phyloP scores from a whole-genome alignment of 2,797 vertebrate genomes.

The Pipistrellus pipistrellus region DNA sequence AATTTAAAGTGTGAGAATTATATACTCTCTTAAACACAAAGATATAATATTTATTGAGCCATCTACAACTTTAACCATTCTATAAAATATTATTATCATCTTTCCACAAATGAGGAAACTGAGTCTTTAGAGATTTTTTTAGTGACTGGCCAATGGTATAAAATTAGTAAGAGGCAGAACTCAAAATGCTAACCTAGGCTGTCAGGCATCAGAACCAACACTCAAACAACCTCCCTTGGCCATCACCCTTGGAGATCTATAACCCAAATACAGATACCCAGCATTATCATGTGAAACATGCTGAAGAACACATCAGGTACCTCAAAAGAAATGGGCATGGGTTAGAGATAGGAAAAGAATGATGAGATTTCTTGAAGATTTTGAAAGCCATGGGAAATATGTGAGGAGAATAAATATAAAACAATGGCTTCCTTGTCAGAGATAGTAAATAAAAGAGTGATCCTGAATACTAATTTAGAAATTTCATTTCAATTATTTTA shows the following conservation, averaged over 20 bases:
- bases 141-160: background rate
- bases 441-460: background rate
- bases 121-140: slow-evolving; percentile 15
- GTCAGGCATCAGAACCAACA: background rate
- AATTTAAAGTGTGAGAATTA: background rate
- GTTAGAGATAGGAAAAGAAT: background rate
- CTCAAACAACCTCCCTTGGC: background rate
- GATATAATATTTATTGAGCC: background rate
- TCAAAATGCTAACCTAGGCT: background rate
- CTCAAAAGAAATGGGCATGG: background rate
- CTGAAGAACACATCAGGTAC: background rate
- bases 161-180: background rate
- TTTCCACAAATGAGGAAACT: slow-evolving; percentile 1
- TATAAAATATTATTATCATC: background rate
- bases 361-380: background rate
- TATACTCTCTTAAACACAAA: background rate
- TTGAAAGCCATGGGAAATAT: background rate
- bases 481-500: background rate
- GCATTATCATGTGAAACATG: background rate
- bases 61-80: background rate
- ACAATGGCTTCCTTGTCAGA: background rate
- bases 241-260: background rate
- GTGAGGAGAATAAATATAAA: background rate
- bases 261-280: background rate
- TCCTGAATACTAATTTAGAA: background rate